Evolutionary conservation across 2,113 vertebrate species (phyloP).

Genomic region (Pangasianodon gigas): DNA sequence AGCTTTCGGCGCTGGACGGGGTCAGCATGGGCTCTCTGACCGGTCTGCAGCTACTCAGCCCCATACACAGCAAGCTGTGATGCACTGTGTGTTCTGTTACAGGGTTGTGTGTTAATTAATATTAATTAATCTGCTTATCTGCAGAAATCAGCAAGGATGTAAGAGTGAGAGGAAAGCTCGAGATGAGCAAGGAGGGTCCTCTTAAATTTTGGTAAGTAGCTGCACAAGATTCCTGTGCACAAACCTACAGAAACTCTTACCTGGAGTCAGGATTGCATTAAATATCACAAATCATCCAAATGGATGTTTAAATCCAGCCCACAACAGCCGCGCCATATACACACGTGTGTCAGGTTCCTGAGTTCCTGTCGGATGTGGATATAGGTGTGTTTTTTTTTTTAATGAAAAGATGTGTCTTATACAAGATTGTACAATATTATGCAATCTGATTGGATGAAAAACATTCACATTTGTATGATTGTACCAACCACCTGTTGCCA

Average conservation of each 20-base stretch:
- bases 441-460: not conserved
- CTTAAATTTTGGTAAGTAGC: conserved; percentile 78
- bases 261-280: not conserved
- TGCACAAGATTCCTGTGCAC: too few relatives aligned
- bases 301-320: not conserved
- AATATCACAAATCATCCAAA: not conserved
- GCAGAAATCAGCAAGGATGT: conserved; percentile 79
- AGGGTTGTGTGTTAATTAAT: not conserved
- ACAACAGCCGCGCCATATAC: too few relatives aligned
- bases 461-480: not conserved
- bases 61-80: too few relatives aligned
- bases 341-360: not conserved
- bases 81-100: too few relatives aligned
- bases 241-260: not conserved
- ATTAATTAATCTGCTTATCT: conserved; percentile 34
- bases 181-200: conserved; percentile 69
- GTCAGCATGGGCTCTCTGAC: too few relatives aligned
- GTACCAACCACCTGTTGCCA: not conserved
- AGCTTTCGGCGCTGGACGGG: too few relatives aligned
- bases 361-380: too few relatives aligned
- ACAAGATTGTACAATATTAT: not conserved
- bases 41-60: too few relatives aligned
- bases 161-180: conserved; percentile 61
- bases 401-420: not conserved
- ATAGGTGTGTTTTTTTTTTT: too few relatives aligned